Evolutionary conservation across 1,140 invertebrate genomes (phyloP).

Genomic region (Asobara japonica): DNA sequence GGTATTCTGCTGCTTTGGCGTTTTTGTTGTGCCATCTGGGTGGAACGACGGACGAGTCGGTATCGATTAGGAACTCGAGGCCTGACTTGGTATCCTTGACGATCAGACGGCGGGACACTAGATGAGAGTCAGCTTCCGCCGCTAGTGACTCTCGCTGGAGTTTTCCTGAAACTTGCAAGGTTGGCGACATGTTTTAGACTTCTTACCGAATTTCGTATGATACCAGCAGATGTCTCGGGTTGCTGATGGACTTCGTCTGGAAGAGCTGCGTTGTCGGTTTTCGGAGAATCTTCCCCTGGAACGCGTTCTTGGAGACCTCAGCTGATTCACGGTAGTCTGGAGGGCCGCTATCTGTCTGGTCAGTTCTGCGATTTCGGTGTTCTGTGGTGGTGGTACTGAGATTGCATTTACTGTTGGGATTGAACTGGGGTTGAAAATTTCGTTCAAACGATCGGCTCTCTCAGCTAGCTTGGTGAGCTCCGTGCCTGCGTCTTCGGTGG

Average conservation of each 20-base stretch:
- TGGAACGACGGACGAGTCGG: slow-evolving; percentile 49
- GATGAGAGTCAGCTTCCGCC: slow-evolving; percentile 36
- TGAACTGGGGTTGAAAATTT: no score
- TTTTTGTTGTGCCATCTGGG: not conserved
- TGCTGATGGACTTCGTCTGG: not conserved
- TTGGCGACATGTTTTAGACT: slow-evolving; percentile 1
- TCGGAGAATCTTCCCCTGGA: slow-evolving; percentile 37
- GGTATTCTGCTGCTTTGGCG: slow-evolving; percentile 25
- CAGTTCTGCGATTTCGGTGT: no score
- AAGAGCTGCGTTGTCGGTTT: slow-evolving; percentile 20
- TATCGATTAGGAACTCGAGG: slow-evolving; percentile 43
- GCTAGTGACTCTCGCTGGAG: slow-evolving; percentile 33
- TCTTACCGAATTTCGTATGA: slow-evolving; percentile 34
- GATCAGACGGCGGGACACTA: slow-evolving; percentile 27
- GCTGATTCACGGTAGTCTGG: no score
- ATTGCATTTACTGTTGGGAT: no score
- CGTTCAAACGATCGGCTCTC: no score
- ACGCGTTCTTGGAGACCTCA: not conserved
- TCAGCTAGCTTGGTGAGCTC: no score
- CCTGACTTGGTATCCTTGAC: slow-evolving; percentile 39
- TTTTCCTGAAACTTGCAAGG: slow-evolving; percentile 27
- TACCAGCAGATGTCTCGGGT: slow-evolving; percentile 40
- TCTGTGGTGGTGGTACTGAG: no score
- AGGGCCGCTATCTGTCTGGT: no score
- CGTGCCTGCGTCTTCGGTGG: not conserved